These are phyloP conservation scores for Drosophila orena DNA, from an alignment of 1,140 invertebrate species.

Conservation along the genomic window DNA sequence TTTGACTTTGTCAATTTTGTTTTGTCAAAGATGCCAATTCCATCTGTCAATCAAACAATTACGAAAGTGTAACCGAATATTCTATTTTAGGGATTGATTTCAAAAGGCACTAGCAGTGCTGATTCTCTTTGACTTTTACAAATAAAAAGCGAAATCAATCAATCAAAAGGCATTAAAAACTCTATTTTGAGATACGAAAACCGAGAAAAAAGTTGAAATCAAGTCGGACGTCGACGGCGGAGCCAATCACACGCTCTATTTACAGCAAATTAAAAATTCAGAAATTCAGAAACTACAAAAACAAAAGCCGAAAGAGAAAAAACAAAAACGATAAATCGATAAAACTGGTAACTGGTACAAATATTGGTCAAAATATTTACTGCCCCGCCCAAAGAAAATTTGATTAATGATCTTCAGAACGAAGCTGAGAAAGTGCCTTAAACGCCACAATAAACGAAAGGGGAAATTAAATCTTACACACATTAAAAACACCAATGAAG, in stretches of 20 bases:
- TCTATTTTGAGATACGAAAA: conserved; percentile 20
- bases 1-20: conserved; percentile 47
- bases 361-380: conserved; percentile 82
- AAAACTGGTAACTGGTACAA: conserved; percentile 63
- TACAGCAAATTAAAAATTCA: conserved; percentile 74
- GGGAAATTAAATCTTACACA: conserved; percentile 53
- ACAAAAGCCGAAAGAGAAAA: conserved; percentile 55
- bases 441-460: conserved; percentile 52
- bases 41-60: conserved; percentile 61
- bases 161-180: conserved; percentile 73
- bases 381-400: conserved; percentile 47
- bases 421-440: conserved; percentile 58
- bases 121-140: conserved; percentile 31
- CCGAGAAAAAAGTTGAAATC: conserved; percentile 32
- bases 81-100: conserved; percentile 28
- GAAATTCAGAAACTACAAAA: conserved; percentile 61
- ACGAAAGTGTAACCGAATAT: conserved; percentile 42
- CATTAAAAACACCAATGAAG: conserved; percentile 51
- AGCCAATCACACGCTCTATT: conserved; percentile 81
- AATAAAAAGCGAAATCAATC: conserved; percentile 57
- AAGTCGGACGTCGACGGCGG: conserved; percentile 17
- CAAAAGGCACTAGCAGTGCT: conserved; percentile 23
- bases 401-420: conserved; percentile 65
- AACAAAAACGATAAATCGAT: conserved; percentile 56
- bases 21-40: conserved; percentile 37